phyloP scores from a whole-genome alignment of 2,113 vertebrate species.

The Elephantulus edwardii region DNA sequence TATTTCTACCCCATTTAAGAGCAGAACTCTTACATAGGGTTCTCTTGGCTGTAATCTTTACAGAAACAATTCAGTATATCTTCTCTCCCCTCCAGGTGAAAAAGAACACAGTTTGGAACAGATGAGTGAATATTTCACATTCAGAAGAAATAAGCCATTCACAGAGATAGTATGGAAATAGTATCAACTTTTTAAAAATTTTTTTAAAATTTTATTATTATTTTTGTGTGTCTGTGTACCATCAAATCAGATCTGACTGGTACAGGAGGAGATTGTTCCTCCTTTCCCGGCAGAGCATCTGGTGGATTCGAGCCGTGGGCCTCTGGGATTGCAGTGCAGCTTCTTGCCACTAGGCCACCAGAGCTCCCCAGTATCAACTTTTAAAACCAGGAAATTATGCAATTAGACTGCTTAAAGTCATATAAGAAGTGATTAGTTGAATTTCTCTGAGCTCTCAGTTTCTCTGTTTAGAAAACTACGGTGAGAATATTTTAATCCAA shows the following conservation, averaged over 20 bases:
- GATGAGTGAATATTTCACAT: neutral
- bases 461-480: neutral
- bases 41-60: neutral
- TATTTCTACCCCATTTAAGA: neutral
- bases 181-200: neutral
- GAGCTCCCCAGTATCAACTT: too few species aligned
- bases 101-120: neutral
- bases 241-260: too few species aligned
- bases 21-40: neutral
- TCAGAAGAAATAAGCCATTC: neutral
- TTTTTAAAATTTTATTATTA: too few species aligned
- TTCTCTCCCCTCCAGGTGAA: neutral
- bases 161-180: neutral
- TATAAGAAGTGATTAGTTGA: neutral
- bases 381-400: constrained; percentile 21
- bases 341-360: too few species aligned
- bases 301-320: too few species aligned
- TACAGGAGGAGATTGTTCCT: too few species aligned
- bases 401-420: neutral
- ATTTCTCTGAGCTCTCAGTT: too few species aligned
- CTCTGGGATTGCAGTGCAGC: too few species aligned
- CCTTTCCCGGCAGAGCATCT: too few species aligned
- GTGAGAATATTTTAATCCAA: neutral
- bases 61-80: neutral
- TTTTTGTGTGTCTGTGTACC: too few species aligned